Evolutionary conservation across 2,888 invertebrate genomes (phyloP), one percentile per base, ranked within the genome.

Genomic region (Anticlea derivata): DNA sequence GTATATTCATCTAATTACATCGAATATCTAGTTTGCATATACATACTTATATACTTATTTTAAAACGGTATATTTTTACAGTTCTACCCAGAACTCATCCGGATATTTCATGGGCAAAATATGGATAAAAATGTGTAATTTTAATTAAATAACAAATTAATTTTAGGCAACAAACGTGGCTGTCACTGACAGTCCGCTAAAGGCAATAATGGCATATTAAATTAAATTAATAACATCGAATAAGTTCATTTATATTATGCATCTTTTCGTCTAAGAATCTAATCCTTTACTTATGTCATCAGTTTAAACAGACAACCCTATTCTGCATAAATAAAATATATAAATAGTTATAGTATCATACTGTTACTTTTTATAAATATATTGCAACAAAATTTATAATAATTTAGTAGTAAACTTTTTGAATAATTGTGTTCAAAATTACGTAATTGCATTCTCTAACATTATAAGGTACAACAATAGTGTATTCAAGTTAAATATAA

Each of bases 1-100:
- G 88, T 90, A 87, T 86, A 86, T 73, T 83, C 77, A 75, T 79
- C 87, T 89, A 89, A 65, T 83, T 87, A 89, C 88, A 88, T 80
- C 82, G 71, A 89, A 69, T 77, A 63, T 77, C 87, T 89, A 89
- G 77, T 75, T 80, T 75, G 82, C 85, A 75, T 77, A 77, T 70
- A 76, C 66, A 74, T 70, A 75, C 68, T 3, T 17, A 61, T 68
- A 68, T 39, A 65, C 66, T 67, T 66, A 52, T 66, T 62, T 62
- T 53, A 55, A 56, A 53, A 53, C 54, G 46, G 35, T 61, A 50
- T 54, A 49, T 50, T 48, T 43, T 41, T 54, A 58, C 53, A 58
- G 47, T 53, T 37, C 24, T 40, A 58, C 43, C 54, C 52, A 54
- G 47, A 54, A 34, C 24, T 17, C 7, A 27, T 41, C 33, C 35